A percentile compares a stretch with the other conserved stretches of the same genome.
These are phyloP conservation scores for Morpho deidamia DNA, from an alignment of 2,888 invertebrate genomes.

Conservation along the genomic window DNA sequence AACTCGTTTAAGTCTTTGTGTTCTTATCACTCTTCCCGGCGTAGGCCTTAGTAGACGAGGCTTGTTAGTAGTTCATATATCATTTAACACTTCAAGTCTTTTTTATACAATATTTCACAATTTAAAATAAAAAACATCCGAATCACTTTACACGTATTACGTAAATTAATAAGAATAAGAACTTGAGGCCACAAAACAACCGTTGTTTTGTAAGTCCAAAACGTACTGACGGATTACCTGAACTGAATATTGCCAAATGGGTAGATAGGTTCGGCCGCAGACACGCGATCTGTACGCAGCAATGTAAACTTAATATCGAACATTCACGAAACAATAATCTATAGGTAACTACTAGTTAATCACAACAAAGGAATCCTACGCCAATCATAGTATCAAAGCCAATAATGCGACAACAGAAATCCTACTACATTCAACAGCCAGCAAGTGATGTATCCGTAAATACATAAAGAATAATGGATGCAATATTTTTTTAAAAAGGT, in stretches of 20 bases:
- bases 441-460: constrained; percentile 3
- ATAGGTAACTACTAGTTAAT: constrained; percentile 1
- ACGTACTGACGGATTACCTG: constrained; percentile 57
- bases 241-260: constrained; percentile 59
- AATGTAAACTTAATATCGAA: constrained; percentile 29
- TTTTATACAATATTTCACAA: no score
- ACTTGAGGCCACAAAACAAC: constrained; percentile 40
- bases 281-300: constrained; percentile 60
- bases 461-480: no score
- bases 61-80: no score
- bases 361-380: constrained; percentile 5
- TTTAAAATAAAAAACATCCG: no score
- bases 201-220: constrained; percentile 61
- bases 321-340: constrained; percentile 13
- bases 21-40: no score
- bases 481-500: no score
- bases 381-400: constrained; percentile 20
- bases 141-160: no score
- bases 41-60: no score
- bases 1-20: no score
- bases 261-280: constrained; percentile 63
- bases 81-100: no score
- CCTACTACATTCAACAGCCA: constrained; percentile 53
- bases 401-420: constrained; percentile 15
- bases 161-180: background rate